phyloP scores from a whole-genome alignment of 2,888 invertebrate genomes.

The Ctena decussata region DNA sequence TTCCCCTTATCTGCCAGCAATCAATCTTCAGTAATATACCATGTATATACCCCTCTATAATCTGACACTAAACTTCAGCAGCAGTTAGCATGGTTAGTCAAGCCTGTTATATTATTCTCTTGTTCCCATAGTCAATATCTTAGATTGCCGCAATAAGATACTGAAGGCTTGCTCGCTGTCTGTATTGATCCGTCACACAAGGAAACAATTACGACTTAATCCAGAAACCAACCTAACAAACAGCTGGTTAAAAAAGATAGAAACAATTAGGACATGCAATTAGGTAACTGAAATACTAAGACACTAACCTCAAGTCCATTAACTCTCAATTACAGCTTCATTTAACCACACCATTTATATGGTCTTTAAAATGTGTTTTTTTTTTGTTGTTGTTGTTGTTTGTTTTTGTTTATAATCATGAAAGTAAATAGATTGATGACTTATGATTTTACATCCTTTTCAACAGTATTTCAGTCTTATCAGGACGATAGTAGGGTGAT shows the following conservation, averaged over 20 bases:
- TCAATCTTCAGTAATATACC: constrained; percentile 20
- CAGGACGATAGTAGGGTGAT: too few species aligned
- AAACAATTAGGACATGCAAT: not conserved
- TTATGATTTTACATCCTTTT: too few species aligned
- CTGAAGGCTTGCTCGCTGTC: not conserved
- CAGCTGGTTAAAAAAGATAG: not conserved
- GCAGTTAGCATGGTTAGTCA: constrained; percentile 1
- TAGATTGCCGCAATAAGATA: constrained; percentile 2
- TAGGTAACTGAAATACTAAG: not conserved
- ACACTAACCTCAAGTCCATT: too few species aligned
- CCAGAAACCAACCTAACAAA: not conserved
- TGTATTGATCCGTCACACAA: constrained; percentile 2
- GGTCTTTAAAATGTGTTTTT: too few species aligned
- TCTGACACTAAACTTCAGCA: constrained; percentile 4
- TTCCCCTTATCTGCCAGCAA: constrained; percentile 47
- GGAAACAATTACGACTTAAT: constrained; percentile 2
- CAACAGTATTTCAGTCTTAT: too few species aligned
- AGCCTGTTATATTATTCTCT: not conserved
- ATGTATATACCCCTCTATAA: constrained; percentile 48
- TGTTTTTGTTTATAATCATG: too few species aligned
- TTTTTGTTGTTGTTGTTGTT: too few species aligned
- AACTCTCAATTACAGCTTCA: too few species aligned
- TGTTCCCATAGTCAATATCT: not conserved
- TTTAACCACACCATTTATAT: too few species aligned
- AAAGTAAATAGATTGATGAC: too few species aligned